phyloP scores from a whole-genome alignment of 1,140 invertebrate genomes.

The Aphis gossypii region DNA sequence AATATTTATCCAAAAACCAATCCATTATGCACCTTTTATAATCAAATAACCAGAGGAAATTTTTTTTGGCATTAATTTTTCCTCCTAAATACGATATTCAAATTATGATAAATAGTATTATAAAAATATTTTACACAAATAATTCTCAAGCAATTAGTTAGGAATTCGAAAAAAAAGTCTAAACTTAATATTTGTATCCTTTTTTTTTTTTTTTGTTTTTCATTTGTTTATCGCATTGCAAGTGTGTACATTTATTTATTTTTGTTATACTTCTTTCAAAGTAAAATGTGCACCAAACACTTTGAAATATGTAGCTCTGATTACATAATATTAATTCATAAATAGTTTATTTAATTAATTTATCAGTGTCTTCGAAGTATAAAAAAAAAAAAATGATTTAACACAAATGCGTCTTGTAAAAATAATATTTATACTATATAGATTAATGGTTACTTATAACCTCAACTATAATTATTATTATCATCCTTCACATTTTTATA shows the following conservation, averaged over 20 bases:
- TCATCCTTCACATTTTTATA: slow-evolving; percentile 12
- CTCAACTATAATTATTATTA: slow-evolving; percentile 8
- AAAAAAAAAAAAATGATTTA: background rate
- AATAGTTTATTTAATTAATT: background rate
- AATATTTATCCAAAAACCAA: background rate
- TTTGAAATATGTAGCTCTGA: too few relatives aligned
- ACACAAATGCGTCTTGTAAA: background rate
- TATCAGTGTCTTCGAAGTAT: background rate
- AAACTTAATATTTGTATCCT: too few relatives aligned
- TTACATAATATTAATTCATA: background rate
- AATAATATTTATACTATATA: slow-evolving; percentile 19
- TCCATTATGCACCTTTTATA: background rate
- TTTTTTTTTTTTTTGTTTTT: background rate
- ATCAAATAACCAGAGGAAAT: background rate
- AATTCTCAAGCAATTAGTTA: background rate
- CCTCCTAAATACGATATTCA: background rate
- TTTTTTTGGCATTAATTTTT: background rate
- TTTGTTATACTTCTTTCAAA: background rate
- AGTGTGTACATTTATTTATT: background rate
- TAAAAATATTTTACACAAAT: background rate
- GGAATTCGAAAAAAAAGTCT: background rate
- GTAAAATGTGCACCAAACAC: background rate
- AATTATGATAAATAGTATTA: background rate
- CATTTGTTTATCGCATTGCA: accelerated
- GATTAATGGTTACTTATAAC: slow-evolving; percentile 2